These are phyloP conservation scores for Oreochromis tanganicae DNA, from an alignment of 2,113 vertebrate genomes.

Conservation along the genomic window DNA sequence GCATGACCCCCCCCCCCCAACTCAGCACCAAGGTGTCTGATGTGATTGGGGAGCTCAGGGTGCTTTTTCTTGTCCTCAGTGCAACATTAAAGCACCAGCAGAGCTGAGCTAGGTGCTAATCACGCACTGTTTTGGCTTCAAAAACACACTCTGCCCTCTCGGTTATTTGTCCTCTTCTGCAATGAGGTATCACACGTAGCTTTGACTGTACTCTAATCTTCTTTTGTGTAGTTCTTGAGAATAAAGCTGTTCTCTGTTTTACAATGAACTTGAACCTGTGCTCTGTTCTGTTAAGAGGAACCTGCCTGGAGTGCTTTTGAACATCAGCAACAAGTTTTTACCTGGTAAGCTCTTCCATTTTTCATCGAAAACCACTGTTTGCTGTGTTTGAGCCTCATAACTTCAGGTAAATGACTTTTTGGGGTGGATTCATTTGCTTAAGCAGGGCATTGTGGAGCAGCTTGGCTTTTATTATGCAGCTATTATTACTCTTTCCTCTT, in stretches of 20 bases:
- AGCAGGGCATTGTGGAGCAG: slow-evolving; percentile 30
- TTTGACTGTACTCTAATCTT: background rate
- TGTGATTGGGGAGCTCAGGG: background rate
- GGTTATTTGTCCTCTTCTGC: background rate
- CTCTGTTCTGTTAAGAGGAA: slow-evolving; percentile 53
- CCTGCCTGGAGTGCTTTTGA: slow-evolving; percentile 40
- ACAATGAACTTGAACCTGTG: background rate
- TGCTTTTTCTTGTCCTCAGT: background rate
- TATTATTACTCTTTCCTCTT: slow-evolving; percentile 79
- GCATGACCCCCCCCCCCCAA: background rate
- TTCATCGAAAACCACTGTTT: background rate
- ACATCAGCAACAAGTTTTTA: slow-evolving; percentile 47
- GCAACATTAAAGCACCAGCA: slow-evolving; percentile 12
- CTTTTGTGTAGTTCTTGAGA: background rate
- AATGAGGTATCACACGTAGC: background rate
- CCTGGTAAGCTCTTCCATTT: slow-evolving; percentile 61
- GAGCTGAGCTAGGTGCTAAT: background rate
- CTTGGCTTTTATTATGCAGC: slow-evolving; percentile 45
- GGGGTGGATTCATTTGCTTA: slow-evolving; percentile 15
- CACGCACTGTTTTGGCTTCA: background rate
- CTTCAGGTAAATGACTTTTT: slow-evolving; percentile 17
- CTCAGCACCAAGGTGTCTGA: background rate
- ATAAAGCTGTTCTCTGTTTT: background rate
- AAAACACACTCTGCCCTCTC: background rate
- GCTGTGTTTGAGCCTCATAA: background rate